Percentiles rank a stretch among this genome's conserved stretches.
Evolutionary conservation across 2,797 vertebrate species (phyloP).

Genomic region (Periparus ater): DNA sequence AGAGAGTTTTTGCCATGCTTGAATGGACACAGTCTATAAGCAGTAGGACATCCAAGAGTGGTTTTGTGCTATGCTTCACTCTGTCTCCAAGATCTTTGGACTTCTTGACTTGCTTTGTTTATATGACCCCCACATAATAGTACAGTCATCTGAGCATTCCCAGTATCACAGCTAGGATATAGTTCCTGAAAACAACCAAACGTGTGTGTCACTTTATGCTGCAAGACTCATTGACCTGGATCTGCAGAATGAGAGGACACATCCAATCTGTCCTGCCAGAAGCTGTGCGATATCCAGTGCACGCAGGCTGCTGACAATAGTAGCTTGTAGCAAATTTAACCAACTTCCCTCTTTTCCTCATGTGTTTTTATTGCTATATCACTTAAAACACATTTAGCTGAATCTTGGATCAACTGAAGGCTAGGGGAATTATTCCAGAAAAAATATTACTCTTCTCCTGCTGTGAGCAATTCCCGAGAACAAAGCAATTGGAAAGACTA

Average conservation of each 20-base stretch:
- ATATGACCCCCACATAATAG: background rate
- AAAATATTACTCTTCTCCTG: slow-evolving; percentile 38
- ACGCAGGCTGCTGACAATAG: background rate
- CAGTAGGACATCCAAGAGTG: background rate
- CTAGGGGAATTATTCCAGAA: slow-evolving; percentile 24
- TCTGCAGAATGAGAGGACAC: background rate
- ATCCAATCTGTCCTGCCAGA: background rate
- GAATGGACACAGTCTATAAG: background rate
- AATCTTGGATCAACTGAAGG: background rate
- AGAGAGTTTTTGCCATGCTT: background rate
- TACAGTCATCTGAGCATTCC: background rate
- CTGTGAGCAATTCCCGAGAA: slow-evolving; percentile 20
- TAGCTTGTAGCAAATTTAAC: background rate
- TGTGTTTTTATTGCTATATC: background rate
- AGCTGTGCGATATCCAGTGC: background rate
- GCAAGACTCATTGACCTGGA: background rate
- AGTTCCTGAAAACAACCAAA: background rate
- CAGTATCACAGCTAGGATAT: background rate
- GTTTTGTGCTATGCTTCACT: background rate
- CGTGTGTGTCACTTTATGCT: background rate
- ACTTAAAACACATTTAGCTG: background rate
- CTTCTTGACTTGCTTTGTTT: background rate
- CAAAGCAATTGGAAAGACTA: slow-evolving; percentile 29
- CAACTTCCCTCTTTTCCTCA: background rate
- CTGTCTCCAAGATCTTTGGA: background rate